These are phyloP conservation scores for Rhodeus uyekii DNA, from an alignment of 2,797 vertebrate genomes.

Conservation along the genomic window DNA sequence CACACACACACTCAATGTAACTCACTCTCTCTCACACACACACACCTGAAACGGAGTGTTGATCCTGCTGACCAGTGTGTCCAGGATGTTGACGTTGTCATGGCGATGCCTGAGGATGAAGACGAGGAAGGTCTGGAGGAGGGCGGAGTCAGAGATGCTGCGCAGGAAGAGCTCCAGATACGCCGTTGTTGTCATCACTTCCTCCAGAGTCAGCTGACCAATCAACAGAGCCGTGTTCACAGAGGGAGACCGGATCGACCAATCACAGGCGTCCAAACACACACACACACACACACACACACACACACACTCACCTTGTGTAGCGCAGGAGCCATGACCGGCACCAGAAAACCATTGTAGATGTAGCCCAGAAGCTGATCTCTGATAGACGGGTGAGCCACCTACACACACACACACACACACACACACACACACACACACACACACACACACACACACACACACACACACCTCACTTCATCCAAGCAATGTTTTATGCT, in stretches of 20 bases:
- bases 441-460: neutral
- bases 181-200: slow-evolving; percentile 95
- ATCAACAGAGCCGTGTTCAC: neutral
- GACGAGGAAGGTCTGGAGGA: slow-evolving; percentile 92
- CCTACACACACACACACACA: slow-evolving; percentile 69
- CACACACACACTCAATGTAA: neutral
- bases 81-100: slow-evolving; percentile 90
- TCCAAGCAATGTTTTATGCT: neutral
- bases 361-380: slow-evolving; percentile 92
- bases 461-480: neutral
- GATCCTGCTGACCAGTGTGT: slow-evolving; percentile 92
- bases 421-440: slow-evolving; percentile 22
- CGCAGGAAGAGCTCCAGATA: slow-evolving; percentile 95
- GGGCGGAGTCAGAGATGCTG: slow-evolving; percentile 85
- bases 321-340: slow-evolving; percentile 93
- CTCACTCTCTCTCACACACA: neutral
- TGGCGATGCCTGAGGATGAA: slow-evolving; percentile 92
- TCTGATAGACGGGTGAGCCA: slow-evolving; percentile 88
- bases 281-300: too few relatives aligned
- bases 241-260: neutral
- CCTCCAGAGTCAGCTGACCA: slow-evolving; percentile 89
- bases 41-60: slow-evolving; percentile 96
- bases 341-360: slow-evolving; percentile 95
- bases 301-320: slow-evolving; percentile 83
- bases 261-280: neutral